A percentile compares a stretch with the other conserved stretches of the same genome.
Conservation (phyloP, 2,888 invertebrate species). For the Acanthosepion lycidas region DNA sequence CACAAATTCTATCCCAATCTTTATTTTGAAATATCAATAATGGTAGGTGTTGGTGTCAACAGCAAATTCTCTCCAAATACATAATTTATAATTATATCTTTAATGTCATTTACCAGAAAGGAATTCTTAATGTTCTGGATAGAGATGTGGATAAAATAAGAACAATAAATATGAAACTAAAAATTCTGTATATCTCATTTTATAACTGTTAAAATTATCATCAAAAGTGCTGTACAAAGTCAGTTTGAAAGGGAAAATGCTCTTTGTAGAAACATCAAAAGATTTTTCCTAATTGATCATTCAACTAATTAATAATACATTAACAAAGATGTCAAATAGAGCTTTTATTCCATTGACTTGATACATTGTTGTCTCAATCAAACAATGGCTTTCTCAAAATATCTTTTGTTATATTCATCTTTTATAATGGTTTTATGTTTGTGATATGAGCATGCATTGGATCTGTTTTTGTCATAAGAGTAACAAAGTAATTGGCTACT, state of each 20-base stretch:
- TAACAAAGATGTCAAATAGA: not conserved
- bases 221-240: not conserved
- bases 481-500: constrained; percentile 14
- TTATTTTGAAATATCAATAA: not conserved
- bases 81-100: constrained; percentile 1
- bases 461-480: not conserved
- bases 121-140: not conserved
- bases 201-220: not conserved
- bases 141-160: not conserved
- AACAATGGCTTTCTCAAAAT: not conserved
- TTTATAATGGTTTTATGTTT: not conserved
- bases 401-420: not conserved
- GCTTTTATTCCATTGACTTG: not conserved
- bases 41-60: not conserved
- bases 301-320: constrained; percentile 33
- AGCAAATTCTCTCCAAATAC: not conserved
- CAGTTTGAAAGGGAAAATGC: constrained; percentile 16
- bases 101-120: not conserved
- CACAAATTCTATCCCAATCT: not conserved
- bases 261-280: constrained; percentile 33
- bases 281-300: not conserved
- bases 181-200: not conserved
- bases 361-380: not conserved
- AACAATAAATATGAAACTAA: not conserved
- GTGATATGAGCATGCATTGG: not conserved